phyloP scores from a whole-genome alignment of 2,888 invertebrate species.

The Abscondita cerata region DNA sequence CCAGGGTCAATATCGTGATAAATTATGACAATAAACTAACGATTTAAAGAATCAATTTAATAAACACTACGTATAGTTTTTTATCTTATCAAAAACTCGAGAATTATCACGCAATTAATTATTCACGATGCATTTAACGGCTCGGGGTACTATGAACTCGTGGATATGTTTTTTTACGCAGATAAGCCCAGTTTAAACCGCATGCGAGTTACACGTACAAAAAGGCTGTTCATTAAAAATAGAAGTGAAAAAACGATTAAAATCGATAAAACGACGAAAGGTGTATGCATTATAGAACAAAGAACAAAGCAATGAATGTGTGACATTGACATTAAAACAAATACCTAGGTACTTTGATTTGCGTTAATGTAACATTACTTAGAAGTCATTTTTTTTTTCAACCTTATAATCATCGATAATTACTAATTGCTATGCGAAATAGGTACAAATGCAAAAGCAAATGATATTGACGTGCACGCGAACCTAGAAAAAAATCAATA shows the following conservation, averaged over 20 bases:
- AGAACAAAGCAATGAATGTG: conserved; percentile 16
- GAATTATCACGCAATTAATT: conserved; percentile 13
- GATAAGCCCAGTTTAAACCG: not conserved
- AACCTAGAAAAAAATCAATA: too few species aligned
- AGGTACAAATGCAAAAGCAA: too few species aligned
- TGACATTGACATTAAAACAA: conserved; percentile 17
- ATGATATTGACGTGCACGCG: too few species aligned
- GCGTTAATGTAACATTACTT: not conserved
- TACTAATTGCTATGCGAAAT: too few species aligned
- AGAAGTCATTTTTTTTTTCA: too few species aligned
- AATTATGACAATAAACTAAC: not conserved
- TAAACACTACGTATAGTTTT: not conserved
- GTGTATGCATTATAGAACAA: not conserved
- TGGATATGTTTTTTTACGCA: not conserved
- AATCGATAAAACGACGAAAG: conserved; percentile 12
- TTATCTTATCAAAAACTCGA: conserved; percentile 19
- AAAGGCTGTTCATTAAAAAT: conserved; percentile 7
- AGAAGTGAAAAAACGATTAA: conserved; percentile 1
- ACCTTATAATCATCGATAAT: too few species aligned
- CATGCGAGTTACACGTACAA: conserved; percentile 1
- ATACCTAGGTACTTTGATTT: too few species aligned
- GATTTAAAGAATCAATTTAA: not conserved
- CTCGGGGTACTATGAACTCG: not conserved
- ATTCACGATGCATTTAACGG: conserved; percentile 1
- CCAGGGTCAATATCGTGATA: conserved; percentile 30